phyloP scores from a whole-genome alignment of 2,113 vertebrate genomes.

The Hippopotamus amphibius region DNA sequence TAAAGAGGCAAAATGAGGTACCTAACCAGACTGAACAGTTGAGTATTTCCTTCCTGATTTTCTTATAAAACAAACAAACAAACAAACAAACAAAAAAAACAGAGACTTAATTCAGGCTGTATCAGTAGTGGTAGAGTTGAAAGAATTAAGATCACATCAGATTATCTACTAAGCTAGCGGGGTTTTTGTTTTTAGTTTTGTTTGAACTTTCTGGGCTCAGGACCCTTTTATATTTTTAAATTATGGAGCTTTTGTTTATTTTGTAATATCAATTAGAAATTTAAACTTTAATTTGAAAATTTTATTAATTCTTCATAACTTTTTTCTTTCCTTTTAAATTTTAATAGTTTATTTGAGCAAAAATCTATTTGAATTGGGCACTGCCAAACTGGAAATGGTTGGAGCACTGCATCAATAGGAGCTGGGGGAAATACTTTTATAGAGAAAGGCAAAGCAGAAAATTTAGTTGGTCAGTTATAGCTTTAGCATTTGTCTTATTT shows the following conservation, averaged over 20 bases:
- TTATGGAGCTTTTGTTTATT: constrained; percentile 3
- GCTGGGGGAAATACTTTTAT: not conserved
- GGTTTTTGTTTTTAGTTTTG: not conserved
- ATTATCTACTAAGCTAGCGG: not conserved
- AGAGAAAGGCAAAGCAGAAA: not conserved
- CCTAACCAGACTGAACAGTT: not conserved
- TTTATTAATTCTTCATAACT: not conserved
- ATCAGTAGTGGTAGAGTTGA: not conserved
- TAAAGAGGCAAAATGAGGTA: constrained; percentile 17
- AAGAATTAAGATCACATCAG: constrained; percentile 20
- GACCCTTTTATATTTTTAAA: not conserved
- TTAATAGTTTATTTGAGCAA: constrained; percentile 8
- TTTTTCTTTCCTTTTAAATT: not conserved
- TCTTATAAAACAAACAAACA: not conserved
- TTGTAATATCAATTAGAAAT: not conserved
- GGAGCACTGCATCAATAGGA: not conserved
- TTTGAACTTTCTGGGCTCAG: not conserved
- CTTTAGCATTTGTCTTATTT: not conserved
- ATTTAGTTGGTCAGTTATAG: not conserved
- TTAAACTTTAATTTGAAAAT: not conserved
- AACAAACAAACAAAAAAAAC: not conserved
- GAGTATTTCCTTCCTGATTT: constrained; percentile 16
- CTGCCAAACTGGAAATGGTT: not conserved
- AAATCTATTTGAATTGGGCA: not conserved
- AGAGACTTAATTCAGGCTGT: not conserved